Percentiles rank a stretch among this genome's conserved stretches.
Evolutionary conservation across 2,797 vertebrate species (phyloP).

Genomic region (Falco cherrug): DNA sequence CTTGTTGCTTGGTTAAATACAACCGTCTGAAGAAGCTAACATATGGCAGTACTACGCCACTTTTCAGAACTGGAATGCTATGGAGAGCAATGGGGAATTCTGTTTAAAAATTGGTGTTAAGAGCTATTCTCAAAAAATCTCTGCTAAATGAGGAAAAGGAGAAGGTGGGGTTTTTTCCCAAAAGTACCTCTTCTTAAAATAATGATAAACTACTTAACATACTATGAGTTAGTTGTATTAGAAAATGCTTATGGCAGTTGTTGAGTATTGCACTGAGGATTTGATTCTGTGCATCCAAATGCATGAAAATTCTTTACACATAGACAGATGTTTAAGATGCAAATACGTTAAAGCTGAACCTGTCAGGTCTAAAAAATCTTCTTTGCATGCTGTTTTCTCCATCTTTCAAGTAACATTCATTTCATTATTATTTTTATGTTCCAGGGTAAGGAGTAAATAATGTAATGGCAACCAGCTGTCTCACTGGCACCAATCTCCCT

Average conservation of each 20-base stretch:
- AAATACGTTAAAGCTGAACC: constrained; percentile 45
- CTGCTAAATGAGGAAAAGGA: background rate
- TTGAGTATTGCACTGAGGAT: background rate
- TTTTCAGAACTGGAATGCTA: constrained; percentile 1
- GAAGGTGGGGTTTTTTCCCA: background rate
- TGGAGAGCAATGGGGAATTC: constrained; percentile 40
- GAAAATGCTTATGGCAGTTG: background rate
- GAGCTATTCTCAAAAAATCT: constrained; percentile 13
- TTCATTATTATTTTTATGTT: constrained; percentile 56
- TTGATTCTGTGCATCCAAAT: constrained; percentile 1
- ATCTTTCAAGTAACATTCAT: constrained; percentile 30
- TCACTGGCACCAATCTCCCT: background rate
- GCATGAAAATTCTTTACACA: constrained; percentile 32
- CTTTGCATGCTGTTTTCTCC: constrained; percentile 22
- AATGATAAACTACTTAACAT: constrained; percentile 1
- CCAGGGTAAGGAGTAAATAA: constrained; percentile 51
- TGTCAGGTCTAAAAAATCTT: constrained; percentile 29
- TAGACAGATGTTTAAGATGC: constrained; percentile 45
- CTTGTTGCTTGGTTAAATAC: constrained; percentile 54
- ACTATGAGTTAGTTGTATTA: background rate
- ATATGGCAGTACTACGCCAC: constrained; percentile 12
- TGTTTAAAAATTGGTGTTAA: constrained; percentile 25
- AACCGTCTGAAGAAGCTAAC: constrained; percentile 40
- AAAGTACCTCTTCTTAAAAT: background rate
- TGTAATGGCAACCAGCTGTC: constrained; percentile 45